Evolutionary conservation across 1,140 invertebrate species (phyloP), one percentile per base, ranked within the genome.

Genomic region (Apocrypta bakeri): DNA sequence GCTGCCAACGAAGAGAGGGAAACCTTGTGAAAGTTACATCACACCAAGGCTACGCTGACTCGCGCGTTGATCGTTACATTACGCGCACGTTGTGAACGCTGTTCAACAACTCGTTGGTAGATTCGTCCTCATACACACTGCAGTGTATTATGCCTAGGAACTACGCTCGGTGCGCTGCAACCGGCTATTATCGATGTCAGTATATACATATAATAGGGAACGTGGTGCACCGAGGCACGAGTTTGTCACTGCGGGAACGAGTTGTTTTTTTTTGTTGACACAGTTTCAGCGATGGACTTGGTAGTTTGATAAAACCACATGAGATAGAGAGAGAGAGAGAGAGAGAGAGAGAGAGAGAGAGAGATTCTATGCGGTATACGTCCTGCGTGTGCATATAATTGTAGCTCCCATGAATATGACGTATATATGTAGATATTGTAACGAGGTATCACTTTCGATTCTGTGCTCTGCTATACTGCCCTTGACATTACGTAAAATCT

Each of bases 21-120:
- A 87, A 88, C 87, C 88, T 89, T 88, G 88, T 85, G 88, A 89
- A 86, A 86, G 88, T 89, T 89, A 88, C 87, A 88, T 90, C 87
- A 90, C 87, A 90, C 84, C 87, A 86, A 88, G 88, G 88, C 87
- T 88, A 29, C 68, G 14, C 37, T 61, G 25, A 69, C 84, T 82
- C 31, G 42, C 61, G 61, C 42, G 56, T 29, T 78, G 84, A 87
- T 87, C 86, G 85, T 87, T 88, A 87, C 84, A 82, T 83, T 83
- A 83, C 61, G n/a, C n/a, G n/a, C n/a, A 76, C 25, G 25, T 64
- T 27, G 27, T 42, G 25, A 11, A 37, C 12, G 7, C 11, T 9
- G n/a, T 27, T 12, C 11, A 25, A 75, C 17, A 6, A 6, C 48
- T 56, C 48, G 48, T 11, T 14, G 33, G 9, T 7, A 6, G 56